Percentiles rank a stretch among this genome's conserved stretches.
phyloP scores from a whole-genome alignment of 2,888 invertebrate genomes.

The Habrosyne pyritoides region DNA sequence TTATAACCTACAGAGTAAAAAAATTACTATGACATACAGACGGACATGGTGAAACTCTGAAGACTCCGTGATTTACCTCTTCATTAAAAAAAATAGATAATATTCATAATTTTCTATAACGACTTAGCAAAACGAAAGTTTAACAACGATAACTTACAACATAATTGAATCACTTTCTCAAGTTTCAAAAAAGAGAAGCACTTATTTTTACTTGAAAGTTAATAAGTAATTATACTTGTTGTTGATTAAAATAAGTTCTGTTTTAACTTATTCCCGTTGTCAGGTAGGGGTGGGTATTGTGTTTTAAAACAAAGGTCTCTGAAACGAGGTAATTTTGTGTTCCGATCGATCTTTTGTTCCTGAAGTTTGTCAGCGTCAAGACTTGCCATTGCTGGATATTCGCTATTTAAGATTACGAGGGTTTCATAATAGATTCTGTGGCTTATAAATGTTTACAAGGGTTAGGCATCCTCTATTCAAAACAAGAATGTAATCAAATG shows the following conservation, averaged over 20 bases:
- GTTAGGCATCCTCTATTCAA: too few relatives aligned
- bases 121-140: too few relatives aligned
- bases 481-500: too few relatives aligned
- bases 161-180: neutral
- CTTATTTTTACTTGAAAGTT: neutral
- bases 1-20: too few relatives aligned
- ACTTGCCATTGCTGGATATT: too few relatives aligned
- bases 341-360: neutral
- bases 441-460: too few relatives aligned
- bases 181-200: neutral
- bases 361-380: neutral
- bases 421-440: neutral
- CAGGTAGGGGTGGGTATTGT: neutral
- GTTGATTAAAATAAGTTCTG: neutral
- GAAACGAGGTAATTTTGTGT: neutral
- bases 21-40: too few relatives aligned
- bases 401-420: neutral
- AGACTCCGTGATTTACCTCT: too few relatives aligned
- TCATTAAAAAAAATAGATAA: too few relatives aligned
- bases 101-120: too few relatives aligned
- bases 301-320: neutral
- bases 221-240: neutral
- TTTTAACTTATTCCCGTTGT: neutral
- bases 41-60: too few relatives aligned
- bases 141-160: neutral